phyloP scores from a whole-genome alignment of 2,113 vertebrate genomes.

The Labeo rohita region DNA sequence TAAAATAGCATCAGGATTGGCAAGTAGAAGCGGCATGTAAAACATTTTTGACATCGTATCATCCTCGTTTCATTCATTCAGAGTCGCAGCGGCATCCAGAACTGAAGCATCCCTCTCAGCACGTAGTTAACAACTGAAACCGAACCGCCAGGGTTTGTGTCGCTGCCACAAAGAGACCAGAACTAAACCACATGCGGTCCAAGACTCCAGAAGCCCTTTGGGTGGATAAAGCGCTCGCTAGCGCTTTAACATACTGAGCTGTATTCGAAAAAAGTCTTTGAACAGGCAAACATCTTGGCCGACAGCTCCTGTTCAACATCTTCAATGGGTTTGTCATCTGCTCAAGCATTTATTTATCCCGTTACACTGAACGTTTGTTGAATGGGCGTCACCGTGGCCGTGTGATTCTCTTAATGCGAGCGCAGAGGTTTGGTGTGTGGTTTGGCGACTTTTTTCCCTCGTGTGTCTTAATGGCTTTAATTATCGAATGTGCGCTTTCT shows the following conservation, averaged over 20 bases:
- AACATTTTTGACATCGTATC: not conserved
- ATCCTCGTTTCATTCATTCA: not conserved
- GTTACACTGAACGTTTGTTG: not conserved
- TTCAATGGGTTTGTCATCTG: not conserved
- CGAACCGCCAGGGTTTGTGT: not conserved
- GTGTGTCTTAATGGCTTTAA: not conserved
- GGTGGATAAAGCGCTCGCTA: not conserved
- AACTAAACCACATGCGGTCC: not conserved
- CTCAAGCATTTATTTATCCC: not conserved
- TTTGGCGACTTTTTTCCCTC: not conserved
- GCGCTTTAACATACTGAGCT: not conserved
- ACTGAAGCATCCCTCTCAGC: not conserved
- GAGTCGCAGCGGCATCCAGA: not conserved
- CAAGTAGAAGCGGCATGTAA: not conserved
- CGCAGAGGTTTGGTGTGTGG: not conserved
- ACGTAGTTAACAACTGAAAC: not conserved
- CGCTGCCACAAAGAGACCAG: slow-evolving; percentile 24
- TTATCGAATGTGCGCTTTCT: not conserved
- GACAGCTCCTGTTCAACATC: not conserved
- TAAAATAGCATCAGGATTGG: not conserved
- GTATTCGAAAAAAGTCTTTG: not conserved
- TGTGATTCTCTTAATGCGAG: not conserved
- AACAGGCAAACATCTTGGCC: not conserved
- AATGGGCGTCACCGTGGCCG: not conserved
- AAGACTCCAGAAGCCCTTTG: not conserved